Evolutionary conservation across 2,888 invertebrate genomes (phyloP).

Genomic region (Pycnomerus fuliginosus): DNA sequence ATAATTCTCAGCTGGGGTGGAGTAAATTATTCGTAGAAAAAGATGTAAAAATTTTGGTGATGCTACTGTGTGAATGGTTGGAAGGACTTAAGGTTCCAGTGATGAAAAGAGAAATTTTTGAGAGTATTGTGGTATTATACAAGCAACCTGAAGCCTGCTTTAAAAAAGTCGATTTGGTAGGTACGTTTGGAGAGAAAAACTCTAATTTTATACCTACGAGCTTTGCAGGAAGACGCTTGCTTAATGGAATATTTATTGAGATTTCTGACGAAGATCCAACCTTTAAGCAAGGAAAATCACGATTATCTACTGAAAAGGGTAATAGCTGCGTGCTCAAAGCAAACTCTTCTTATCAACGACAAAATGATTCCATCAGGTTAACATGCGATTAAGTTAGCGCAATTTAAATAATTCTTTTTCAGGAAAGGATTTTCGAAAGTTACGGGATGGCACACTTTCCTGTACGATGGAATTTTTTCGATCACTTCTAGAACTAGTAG

Average conservation of each 20-base stretch:
- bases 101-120: conserved; percentile 65
- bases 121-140: conserved; percentile 63
- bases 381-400: not conserved
- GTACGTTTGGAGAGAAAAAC: conserved; percentile 1
- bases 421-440: conserved; percentile 54
- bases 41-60: conserved; percentile 61
- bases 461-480: conserved; percentile 59
- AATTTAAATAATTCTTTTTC: conserved; percentile 3
- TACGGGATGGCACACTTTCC: conserved; percentile 60
- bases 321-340: conserved; percentile 68
- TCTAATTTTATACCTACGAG: not conserved
- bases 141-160: conserved; percentile 64
- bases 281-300: conserved; percentile 61
- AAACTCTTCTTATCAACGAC: conserved; percentile 57
- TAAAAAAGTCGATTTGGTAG: conserved; percentile 58
- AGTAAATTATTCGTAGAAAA: conserved; percentile 65
- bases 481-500: conserved; percentile 55
- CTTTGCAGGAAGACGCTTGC: conserved; percentile 61
- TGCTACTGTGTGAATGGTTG: conserved; percentile 74
- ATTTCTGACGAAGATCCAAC: conserved; percentile 67
- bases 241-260: conserved; percentile 72
- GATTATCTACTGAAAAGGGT: conserved; percentile 64
- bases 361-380: conserved; percentile 53
- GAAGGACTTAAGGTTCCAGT: conserved; percentile 71
- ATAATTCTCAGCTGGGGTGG: conserved; percentile 67